Conservation (phyloP, 2,113 vertebrate species). For the Platysteira castanea region DNA sequence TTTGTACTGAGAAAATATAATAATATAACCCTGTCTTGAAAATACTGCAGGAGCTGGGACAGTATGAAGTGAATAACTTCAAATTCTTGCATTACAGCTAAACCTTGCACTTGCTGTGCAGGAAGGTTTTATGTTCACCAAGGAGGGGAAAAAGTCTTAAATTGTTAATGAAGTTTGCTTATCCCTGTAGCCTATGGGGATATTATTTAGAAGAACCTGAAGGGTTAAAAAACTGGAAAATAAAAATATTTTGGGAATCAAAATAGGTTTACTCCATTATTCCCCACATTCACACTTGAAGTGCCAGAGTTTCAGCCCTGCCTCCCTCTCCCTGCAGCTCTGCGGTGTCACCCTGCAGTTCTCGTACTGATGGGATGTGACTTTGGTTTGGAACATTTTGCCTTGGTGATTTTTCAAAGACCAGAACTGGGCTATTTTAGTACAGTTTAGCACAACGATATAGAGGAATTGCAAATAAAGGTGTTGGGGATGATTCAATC, state of each 20-base stretch:
- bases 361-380: neutral
- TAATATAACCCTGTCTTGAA: neutral
- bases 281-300: neutral
- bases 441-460: neutral
- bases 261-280: neutral
- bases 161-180: neutral
- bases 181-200: neutral
- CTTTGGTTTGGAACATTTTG: neutral
- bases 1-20: neutral
- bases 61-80: neutral
- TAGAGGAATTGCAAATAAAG: neutral
- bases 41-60: neutral
- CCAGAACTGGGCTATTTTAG: neutral
- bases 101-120: neutral
- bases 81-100: neutral
- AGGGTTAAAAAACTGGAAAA: neutral
- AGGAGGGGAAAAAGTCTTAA: neutral
- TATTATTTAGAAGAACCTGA: neutral
- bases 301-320: neutral
- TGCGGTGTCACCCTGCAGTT: neutral
- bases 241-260: neutral
- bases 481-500: neutral
- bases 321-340: neutral
- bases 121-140: neutral
- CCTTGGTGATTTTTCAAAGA: neutral